Conservation (phyloP, 37 sponge, comb jelly and placozoan species). For the Agelas oroides region DNA sequence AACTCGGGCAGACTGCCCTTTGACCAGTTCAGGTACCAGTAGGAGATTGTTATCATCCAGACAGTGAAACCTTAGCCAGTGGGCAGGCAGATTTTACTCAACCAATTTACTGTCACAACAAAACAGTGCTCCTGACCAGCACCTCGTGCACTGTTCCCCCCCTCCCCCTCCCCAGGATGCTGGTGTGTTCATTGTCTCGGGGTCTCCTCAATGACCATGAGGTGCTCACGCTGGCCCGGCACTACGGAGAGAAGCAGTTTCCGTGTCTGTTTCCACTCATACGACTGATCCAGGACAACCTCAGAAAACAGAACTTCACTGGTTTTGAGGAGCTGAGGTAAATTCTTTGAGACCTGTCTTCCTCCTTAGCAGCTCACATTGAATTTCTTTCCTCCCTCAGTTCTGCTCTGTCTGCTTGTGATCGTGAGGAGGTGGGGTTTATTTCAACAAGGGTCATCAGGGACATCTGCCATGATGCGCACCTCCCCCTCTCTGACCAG, state of each 20-base stretch:
- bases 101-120: no score
- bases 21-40: conserved; percentile 65
- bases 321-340: conserved; percentile 30
- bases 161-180: conserved; percentile 19
- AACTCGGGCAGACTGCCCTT: conserved; percentile 43
- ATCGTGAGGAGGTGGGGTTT: conserved; percentile 44
- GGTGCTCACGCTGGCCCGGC: conserved; percentile 83
- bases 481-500: conserved; percentile 75
- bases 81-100: no score
- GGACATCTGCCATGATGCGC: conserved; percentile 29
- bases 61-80: neutral
- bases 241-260: conserved; percentile 71
- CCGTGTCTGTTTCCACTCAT: conserved; percentile 66
- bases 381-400: neutral
- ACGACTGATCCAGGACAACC: conserved; percentile 57
- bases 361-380: neutral
- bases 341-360: neutral
- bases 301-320: conserved; percentile 63
- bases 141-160: no score
- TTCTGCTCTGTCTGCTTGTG: conserved; percentile 16
- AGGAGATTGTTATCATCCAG: no score
- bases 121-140: no score
- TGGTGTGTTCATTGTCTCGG: conserved; percentile 60
- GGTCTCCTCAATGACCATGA: conserved; percentile 88
- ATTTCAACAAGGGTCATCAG: conserved; percentile 39